phyloP scores from a whole-genome alignment of 2,888 invertebrate species.

The Xestobium rufovillosum region DNA sequence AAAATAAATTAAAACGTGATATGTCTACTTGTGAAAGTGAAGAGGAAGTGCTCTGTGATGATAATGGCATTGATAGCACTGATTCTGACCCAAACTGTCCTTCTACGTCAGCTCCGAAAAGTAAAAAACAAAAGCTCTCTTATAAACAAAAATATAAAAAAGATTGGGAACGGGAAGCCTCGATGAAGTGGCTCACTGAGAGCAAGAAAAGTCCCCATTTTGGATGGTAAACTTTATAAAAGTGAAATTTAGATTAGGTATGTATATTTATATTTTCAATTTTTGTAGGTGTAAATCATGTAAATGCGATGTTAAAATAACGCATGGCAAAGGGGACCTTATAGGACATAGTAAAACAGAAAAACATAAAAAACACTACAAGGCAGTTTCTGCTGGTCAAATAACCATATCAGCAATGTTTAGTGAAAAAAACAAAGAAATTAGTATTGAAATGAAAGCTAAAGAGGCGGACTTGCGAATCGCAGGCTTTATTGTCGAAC shows the following conservation, averaged over 20 bases:
- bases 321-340: too few relatives aligned
- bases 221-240: too few relatives aligned
- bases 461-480: slow-evolving; percentile 5
- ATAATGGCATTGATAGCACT: too few relatives aligned
- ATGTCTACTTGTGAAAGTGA: too few relatives aligned
- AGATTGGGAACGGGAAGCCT: not conserved
- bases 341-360: slow-evolving; percentile 4
- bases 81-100: too few relatives aligned
- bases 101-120: not conserved
- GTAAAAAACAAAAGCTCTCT: slow-evolving; percentile 2
- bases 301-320: too few relatives aligned
- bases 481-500: slow-evolving; percentile 5
- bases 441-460: not conserved
- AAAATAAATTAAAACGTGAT: too few relatives aligned
- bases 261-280: too few relatives aligned
- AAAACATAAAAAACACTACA: not conserved
- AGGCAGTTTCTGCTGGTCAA: not conserved
- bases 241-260: too few relatives aligned
- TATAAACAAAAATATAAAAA: slow-evolving; percentile 4
- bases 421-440: not conserved
- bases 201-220: too few relatives aligned
- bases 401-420: not conserved
- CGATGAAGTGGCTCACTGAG: too few relatives aligned
- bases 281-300: slow-evolving; percentile 8
- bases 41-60: too few relatives aligned